Conservation (phyloP, 2,888 invertebrate genomes). For the Cotesia congregata region DNA sequence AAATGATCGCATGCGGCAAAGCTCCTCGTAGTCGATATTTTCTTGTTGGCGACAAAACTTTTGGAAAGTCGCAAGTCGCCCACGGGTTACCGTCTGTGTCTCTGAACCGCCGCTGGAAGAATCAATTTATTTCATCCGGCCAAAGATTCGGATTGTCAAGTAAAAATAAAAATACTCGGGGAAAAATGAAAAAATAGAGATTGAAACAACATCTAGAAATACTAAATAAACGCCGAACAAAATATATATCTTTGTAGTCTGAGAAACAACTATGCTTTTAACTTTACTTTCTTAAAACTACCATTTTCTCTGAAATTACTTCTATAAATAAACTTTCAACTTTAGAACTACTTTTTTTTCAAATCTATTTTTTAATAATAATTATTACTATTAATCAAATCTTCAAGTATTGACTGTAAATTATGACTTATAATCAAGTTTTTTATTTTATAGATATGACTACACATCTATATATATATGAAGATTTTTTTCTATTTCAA, state of each 20-base stretch:
- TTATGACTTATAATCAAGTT: too few species aligned
- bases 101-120: conserved; percentile 27
- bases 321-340: background rate
- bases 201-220: background rate
- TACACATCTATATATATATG: too few species aligned
- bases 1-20: conserved; percentile 32
- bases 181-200: conserved; percentile 1
- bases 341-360: background rate
- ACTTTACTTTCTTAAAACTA: background rate
- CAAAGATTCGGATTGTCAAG: background rate
- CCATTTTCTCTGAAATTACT: background rate
- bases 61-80: conserved; percentile 29
- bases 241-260: background rate
- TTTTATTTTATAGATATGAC: too few species aligned
- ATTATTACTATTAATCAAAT: background rate
- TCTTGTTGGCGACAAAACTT: conserved; percentile 39
- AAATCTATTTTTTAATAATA: background rate
- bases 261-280: background rate
- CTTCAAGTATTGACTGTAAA: background rate
- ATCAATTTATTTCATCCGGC: conserved; percentile 37
- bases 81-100: conserved; percentile 15
- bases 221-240: background rate
- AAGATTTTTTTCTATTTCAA: too few species aligned
- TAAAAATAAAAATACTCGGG: conserved; percentile 1
- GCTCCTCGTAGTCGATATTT: conserved; percentile 31